phyloP scores from a whole-genome alignment of 1,140 invertebrate genomes.

The Bombus breviceps region DNA sequence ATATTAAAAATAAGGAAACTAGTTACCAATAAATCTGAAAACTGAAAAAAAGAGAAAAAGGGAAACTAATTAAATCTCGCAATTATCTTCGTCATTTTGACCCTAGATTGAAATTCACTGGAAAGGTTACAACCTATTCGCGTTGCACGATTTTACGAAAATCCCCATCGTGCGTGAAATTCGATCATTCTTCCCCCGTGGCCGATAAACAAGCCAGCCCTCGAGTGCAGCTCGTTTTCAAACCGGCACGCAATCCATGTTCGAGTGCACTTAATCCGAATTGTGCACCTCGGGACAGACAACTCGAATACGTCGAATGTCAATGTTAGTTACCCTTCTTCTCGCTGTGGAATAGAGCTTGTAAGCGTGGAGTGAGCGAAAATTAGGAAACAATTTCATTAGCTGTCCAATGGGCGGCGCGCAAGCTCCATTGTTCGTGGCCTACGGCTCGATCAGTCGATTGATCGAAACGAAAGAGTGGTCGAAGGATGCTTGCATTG shows the following conservation, averaged over 20 bases:
- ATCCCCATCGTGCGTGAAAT: conserved; percentile 2
- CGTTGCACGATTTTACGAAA: not conserved
- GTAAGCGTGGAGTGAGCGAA: conserved; percentile 53
- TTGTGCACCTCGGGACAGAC: conserved; percentile 17
- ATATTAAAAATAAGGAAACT: too few species aligned
- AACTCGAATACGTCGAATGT: conserved; percentile 51
- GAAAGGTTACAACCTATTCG: not conserved
- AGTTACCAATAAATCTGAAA: not conserved
- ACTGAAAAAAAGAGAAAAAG: not conserved
- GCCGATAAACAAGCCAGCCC: conserved; percentile 1
- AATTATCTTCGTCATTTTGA: not conserved
- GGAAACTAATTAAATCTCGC: not conserved
- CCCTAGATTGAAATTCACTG: not conserved
- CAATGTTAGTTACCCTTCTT: conserved; percentile 53
- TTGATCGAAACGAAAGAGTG: conserved; percentile 36
- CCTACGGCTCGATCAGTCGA: conserved; percentile 47
- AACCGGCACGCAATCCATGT: conserved; percentile 31
- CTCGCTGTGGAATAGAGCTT: conserved; percentile 19
- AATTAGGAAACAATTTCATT: conserved; percentile 72
- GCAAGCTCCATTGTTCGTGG: conserved; percentile 50
- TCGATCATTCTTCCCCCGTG: not conserved
- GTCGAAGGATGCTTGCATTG: not conserved
- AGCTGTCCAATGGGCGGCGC: conserved; percentile 40
- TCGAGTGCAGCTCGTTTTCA: not conserved
- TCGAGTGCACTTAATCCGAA: conserved; percentile 42